Percentiles rank a stretch among this genome's conserved stretches.
Conservation (phyloP, 2,113 vertebrate genomes). For the Chionomys nivalis region DNA sequence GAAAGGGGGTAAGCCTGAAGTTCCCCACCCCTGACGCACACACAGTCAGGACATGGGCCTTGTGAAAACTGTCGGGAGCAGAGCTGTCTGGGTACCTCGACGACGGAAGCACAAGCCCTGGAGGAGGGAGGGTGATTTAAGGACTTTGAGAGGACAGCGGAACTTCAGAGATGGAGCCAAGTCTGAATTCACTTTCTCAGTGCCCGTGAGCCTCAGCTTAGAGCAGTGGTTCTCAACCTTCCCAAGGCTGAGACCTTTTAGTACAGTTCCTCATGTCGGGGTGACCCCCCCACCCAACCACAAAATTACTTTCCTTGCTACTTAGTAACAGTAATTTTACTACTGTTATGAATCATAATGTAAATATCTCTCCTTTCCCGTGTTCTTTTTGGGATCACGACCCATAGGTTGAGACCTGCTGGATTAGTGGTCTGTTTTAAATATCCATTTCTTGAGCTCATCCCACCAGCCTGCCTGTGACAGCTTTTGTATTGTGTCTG, state of each 20-base stretch:
- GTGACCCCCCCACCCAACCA: not conserved
- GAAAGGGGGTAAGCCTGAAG: not conserved
- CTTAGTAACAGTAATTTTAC: not conserved
- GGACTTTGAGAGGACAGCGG: not conserved
- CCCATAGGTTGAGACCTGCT: not conserved
- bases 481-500: not conserved
- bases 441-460: not conserved
- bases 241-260: not conserved
- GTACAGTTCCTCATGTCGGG: not conserved
- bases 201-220: not conserved
- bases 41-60: not conserved
- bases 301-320: not conserved
- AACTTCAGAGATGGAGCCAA: not conserved
- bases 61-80: not conserved
- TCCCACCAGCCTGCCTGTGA: not conserved
- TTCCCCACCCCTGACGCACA: not conserved
- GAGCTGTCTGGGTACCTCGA: not conserved
- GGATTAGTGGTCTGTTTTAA: not conserved
- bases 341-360: not conserved
- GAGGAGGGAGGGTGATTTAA: not conserved
- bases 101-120: accelerated
- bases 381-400: not conserved
- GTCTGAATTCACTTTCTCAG: not conserved
- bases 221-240: not conserved
- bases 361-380: not conserved